Conservation (phyloP, 2,797 vertebrate genomes). For the Sylvilagus floridanus region DNA sequence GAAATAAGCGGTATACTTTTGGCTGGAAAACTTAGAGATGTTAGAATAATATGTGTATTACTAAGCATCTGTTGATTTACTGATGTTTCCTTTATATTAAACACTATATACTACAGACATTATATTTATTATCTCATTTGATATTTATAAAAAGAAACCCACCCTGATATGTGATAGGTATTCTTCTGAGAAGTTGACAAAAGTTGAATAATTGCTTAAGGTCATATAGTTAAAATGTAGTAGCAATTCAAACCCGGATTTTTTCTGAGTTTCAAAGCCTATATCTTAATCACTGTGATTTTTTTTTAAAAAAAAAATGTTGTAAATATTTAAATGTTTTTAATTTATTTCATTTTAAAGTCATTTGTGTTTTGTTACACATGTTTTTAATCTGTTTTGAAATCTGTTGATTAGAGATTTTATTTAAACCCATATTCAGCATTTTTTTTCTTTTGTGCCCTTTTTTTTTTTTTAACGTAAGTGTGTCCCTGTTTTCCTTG, state of each 20-base stretch:
- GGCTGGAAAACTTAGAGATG: conserved; percentile 30
- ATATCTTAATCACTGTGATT: neutral
- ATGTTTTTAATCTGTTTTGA: conserved; percentile 25
- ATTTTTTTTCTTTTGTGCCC: neutral
- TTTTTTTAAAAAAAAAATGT: neutral
- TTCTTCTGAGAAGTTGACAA: conserved; percentile 3
- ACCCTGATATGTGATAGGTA: neutral
- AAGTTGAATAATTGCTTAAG: conserved; percentile 12
- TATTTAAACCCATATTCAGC: conserved; percentile 28
- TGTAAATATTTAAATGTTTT: neutral
- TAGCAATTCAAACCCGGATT: neutral
- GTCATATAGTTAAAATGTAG: neutral
- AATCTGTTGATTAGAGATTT: neutral
- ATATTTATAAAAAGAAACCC: neutral
- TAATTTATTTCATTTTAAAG: conserved; percentile 27
- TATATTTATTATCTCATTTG: conserved; percentile 33
- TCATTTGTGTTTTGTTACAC: neutral
- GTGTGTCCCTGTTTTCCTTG: neutral
- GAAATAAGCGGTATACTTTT: conserved; percentile 39
- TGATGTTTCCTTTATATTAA: neutral
- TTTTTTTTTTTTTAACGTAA: neutral
- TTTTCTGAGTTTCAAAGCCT: neutral
- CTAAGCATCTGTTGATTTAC: neutral
- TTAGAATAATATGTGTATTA: conserved; percentile 2
- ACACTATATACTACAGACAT: neutral